Evolutionary conservation across 2,797 vertebrate genomes (phyloP), one percentile per base, ranked within the genome.

Genomic region (Aplochiton taeniatus): DNA sequence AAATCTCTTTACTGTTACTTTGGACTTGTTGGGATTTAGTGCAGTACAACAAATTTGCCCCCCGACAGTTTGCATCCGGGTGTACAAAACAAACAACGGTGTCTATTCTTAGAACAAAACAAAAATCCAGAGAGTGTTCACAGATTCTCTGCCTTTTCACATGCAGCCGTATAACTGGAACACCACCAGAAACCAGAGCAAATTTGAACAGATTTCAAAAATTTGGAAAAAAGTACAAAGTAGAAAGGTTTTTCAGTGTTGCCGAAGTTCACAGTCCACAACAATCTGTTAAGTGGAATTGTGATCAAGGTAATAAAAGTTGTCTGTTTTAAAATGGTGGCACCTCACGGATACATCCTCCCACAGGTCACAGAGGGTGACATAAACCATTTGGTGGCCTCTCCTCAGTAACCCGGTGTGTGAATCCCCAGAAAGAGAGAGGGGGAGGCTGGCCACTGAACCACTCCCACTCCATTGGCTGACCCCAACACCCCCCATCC

Each of bases 391-490:
- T 20, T 41, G 61, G 43, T 48, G 51, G 19, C 31, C 17, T 41
- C 51, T 48, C 43, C 47, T 44, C 44, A n/a, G 51, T 45, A 19
- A 12, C 17, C 8, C 60, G 13, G 45, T 42, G 44, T 54, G 52
- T 31, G 31, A 56, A 55, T 68, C 42, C 47, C n/a, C 49, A 47
- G 9, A n/a, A 46, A 4, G 16, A 9, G 41, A 47, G 47, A 47
- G 59, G 31, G 61, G 69, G 58, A 17, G 56, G 67, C 31, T 69
- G 55, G 61, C 66, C 73, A 70, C 72, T 77, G 68, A 75, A 65
- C 70, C 68, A 17, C 50, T 54, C 61, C 48, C 9, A 55, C 47
- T 31, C 31, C 31, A 31, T 31, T 3, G 31, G 3, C 2, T 31
- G 31, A 6, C 31, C 31, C 66, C 44, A 63, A 65, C 11, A 10